phyloP scores from a whole-genome alignment of 2,797 vertebrate genomes.

The Cirrhinus mrigala region DNA sequence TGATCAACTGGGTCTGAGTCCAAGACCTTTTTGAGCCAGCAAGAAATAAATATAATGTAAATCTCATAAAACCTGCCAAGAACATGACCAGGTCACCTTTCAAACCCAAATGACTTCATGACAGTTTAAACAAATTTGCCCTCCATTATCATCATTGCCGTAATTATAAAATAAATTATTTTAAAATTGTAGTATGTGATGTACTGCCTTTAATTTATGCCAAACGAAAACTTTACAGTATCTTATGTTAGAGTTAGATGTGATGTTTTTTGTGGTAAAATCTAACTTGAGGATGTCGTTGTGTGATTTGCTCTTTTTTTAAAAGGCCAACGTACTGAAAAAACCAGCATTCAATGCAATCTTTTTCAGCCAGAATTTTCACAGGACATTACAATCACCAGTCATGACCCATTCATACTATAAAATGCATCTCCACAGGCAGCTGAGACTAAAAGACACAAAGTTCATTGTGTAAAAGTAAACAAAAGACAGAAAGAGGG shows the following conservation, averaged over 20 bases:
- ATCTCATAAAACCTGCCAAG: not conserved
- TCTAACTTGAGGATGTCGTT: not conserved
- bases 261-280: not conserved
- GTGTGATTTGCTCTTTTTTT: not conserved
- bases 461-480: not conserved
- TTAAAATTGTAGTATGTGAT: not conserved
- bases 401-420: not conserved
- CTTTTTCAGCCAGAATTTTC: not conserved
- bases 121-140: not conserved
- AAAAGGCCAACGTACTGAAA: not conserved
- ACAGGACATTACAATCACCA: not conserved
- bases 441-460: not conserved
- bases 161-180: not conserved
- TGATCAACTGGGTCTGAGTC: slow-evolving; percentile 71
- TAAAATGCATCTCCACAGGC: not conserved
- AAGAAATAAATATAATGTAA: not conserved
- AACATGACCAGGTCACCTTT: not conserved
- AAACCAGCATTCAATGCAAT: not conserved
- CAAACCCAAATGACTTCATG: not conserved
- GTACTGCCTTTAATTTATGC: not conserved
- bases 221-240: not conserved
- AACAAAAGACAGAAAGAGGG: not conserved
- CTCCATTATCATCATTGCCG: not conserved
- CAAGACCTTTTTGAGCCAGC: slow-evolving; percentile 59
- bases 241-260: not conserved